Evolutionary conservation across 2,113 vertebrate genomes (phyloP).

Genomic region (Laticauda colubrina): DNA sequence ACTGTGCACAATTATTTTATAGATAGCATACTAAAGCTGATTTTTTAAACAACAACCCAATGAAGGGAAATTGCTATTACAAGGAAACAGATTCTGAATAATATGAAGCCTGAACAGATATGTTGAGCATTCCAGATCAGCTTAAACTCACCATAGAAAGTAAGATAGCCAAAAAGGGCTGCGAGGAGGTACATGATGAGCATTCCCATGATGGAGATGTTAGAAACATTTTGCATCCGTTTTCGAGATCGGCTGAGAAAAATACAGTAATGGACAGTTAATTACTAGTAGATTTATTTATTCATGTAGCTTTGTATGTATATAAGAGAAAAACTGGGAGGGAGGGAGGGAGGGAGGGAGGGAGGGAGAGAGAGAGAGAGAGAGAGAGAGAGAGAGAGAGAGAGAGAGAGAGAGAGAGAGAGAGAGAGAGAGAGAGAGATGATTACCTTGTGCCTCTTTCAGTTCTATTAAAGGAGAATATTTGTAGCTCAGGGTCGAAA

Average conservation of each 20-base stretch:
- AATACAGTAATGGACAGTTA: conserved; percentile 20
- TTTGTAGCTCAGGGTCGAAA: not conserved
- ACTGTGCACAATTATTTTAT: not conserved
- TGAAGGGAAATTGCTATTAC: not conserved
- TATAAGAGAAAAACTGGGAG: not conserved
- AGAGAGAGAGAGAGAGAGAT: not conserved
- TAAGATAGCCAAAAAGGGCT: conserved; percentile 93
- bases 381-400: not conserved
- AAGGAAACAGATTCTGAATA: not conserved
- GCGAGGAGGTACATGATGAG: conserved; percentile 93
- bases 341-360: not conserved
- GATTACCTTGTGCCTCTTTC: not conserved
- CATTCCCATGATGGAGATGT: conserved; percentile 93
- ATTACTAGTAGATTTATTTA: not conserved
- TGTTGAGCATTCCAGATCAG: not conserved
- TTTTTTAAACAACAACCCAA: not conserved
- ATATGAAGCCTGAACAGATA: not conserved
- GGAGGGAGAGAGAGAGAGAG: not conserved
- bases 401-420: not conserved
- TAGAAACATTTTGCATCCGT: conserved; percentile 93
- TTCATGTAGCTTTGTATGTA: not conserved
- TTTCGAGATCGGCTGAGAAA: conserved; percentile 79
- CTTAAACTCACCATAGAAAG: conserved; percentile 83
- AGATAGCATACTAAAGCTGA: not conserved
- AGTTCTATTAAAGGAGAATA: not conserved